Percentiles rank a stretch among this genome's conserved stretches.
Conservation (phyloP, 2,797 vertebrate genomes). For the Oceanodroma leucorhoa region DNA sequence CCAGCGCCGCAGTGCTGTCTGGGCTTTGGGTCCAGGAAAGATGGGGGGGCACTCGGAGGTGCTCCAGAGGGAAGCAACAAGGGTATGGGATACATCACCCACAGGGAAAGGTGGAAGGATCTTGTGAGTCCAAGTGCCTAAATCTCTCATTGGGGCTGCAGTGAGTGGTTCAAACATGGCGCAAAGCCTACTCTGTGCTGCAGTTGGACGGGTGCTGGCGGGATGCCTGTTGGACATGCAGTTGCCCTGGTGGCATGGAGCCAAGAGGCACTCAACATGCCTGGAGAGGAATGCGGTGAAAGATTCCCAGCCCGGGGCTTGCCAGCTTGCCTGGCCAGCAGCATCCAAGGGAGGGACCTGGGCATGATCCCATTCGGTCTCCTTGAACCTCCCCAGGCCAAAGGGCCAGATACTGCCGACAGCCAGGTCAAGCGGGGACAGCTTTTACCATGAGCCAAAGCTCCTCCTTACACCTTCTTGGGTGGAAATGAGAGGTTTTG, state of each 20-base stretch:
- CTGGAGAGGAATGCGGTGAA: neutral
- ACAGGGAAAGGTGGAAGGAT: neutral
- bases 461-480: conserved; percentile 64
- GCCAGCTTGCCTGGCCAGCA: neutral
- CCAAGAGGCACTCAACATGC: neutral
- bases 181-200: neutral
- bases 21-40: neutral
- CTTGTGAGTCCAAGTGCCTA: neutral
- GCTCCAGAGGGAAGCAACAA: neutral
- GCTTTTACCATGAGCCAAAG: conserved; percentile 33
- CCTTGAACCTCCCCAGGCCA: neutral
- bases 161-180: neutral
- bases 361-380: neutral
- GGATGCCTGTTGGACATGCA: neutral
- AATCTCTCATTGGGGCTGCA: neutral
- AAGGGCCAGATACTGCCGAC: neutral
- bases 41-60: accelerated
- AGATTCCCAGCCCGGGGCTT: neutral
- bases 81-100: neutral
- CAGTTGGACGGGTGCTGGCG: accelerated
- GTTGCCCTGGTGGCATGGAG: neutral
- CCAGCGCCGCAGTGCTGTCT: neutral
- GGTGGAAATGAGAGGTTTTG: conserved; percentile 58
- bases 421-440: conserved; percentile 52
- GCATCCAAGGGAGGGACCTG: conserved; percentile 3